Evolutionary conservation across 2,113 vertebrate genomes (phyloP).

Genomic region (Alethe castanea): DNA sequence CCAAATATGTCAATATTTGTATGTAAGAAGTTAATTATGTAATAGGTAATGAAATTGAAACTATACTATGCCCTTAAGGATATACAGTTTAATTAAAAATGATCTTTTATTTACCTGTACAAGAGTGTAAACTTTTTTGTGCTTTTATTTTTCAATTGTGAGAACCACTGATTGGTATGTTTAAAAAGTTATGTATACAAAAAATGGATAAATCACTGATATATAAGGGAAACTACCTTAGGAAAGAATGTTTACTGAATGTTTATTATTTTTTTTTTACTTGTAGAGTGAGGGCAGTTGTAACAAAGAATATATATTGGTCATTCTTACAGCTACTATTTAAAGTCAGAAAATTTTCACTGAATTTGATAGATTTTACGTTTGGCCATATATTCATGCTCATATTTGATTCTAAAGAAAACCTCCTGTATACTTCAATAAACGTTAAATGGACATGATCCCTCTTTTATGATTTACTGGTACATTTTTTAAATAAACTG

Average conservation of each 20-base stretch:
- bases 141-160: slow-evolving; percentile 98
- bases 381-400: slow-evolving; percentile 86
- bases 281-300: slow-evolving; percentile 86
- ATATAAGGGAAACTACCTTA: slow-evolving; percentile 98
- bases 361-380: slow-evolving; percentile 84
- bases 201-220: slow-evolving; percentile 91
- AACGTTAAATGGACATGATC: slow-evolving; percentile 88
- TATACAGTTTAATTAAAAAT: slow-evolving; percentile 86
- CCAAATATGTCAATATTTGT: slow-evolving; percentile 99
- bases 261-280: slow-evolving; percentile 88
- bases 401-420: slow-evolving; percentile 86
- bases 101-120: slow-evolving; percentile 99
- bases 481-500: slow-evolving; percentile 87
- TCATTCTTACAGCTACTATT: slow-evolving; percentile 92
- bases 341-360: slow-evolving; percentile 84
- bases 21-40: slow-evolving; percentile 99
- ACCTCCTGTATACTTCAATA: slow-evolving; percentile 91
- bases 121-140: slow-evolving; percentile 99
- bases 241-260: slow-evolving; percentile 98
- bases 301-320: slow-evolving; percentile 94
- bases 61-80: slow-evolving; percentile 90
- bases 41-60: slow-evolving; percentile 86
- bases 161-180: slow-evolving; percentile 99
- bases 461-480: slow-evolving; percentile 87
- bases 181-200: slow-evolving; percentile 98